Base-by-base conservation (phyloP, 2,113 vertebrate species). In the Halichoeres trimaculatus region DNA sequence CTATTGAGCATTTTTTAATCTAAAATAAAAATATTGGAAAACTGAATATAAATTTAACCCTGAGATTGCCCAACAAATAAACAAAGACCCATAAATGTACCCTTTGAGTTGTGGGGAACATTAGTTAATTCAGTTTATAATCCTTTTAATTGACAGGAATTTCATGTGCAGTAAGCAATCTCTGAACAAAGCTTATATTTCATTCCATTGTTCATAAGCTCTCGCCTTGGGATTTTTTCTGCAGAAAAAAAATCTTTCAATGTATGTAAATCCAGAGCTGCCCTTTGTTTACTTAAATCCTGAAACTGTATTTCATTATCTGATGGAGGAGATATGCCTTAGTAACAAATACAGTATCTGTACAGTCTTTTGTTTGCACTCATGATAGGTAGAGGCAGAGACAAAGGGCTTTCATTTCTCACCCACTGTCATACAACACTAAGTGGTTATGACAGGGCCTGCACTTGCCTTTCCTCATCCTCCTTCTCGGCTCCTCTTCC, bases 381-480 rank as follows among this genome's bases (percentile, higher is more conserved):
- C 36, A 43, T 63, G 70, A 48, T 74, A 86, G 84, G 76, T 85
- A 65, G 78, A 80, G 51, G 71, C 73, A 74, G 84, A 89, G 88
- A 92, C 89, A 92, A 92, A 92, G 83, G 83, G 55, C 81, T 88
- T 87, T 88, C 78, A 81, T 88, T 85, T 79, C 79, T 89, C 84
- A 84, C 74, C 79, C 78, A 20, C 76, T 54, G 89, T 85, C 79
- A 53, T 63, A 70, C 80, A 86, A 88, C 71, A 64, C 74, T 84
- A 83, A 91, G 62, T 86, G 81, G 57, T 89, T 80, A 79, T 89
- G 90, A 89, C 85, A 88, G 73, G 64, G 19, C 38, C 51, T 85
- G 57, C 72, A 77, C 78, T 83, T 65, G 83, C 81, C 70, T 80
- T 66, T 72, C 69, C 41, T 76, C 66, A 23, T 73, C 57, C 57